Conservation (phyloP, 1,140 invertebrate genomes). For the Pseudachorutes palmiensis region DNA sequence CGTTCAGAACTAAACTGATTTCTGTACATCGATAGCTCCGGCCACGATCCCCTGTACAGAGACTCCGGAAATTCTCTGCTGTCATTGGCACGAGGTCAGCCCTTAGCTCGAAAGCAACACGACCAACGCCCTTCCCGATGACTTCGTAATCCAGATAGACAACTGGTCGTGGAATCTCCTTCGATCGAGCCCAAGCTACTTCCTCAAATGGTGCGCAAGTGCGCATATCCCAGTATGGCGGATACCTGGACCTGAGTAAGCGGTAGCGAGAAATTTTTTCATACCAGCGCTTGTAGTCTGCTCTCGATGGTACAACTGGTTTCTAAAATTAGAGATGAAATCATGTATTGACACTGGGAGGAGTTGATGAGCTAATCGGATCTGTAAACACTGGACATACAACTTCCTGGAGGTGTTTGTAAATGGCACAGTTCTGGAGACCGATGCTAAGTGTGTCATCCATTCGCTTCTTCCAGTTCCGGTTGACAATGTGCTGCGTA, state of each 20-base stretch:
- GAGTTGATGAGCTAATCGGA: no score
- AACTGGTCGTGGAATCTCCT: constrained; percentile 4
- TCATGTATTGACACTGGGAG: neutral
- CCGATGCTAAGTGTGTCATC: neutral
- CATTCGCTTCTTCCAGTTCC: neutral
- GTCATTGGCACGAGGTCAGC: constrained; percentile 1
- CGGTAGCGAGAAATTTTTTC: neutral
- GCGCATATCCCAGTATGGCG: neutral
- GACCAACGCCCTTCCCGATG: neutral
- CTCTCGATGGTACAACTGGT: neutral
- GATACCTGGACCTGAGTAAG: neutral
- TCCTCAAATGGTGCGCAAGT: constrained; percentile 5
- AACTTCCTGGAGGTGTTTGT: neutral
- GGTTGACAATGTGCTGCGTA: neutral
- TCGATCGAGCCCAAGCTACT: neutral
- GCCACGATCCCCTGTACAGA: constrained; percentile 7
- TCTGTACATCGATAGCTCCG: neutral
- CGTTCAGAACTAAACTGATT: neutral
- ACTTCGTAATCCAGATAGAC: constrained; percentile 6
- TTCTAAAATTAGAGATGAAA: neutral
- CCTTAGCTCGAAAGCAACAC: neutral
- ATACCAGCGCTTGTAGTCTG: neutral
- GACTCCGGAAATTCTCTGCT: constrained; percentile 10
- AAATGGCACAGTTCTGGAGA: neutral
- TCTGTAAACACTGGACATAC: no score